Conservation (phyloP, 2,113 vertebrate genomes). For the Cheilinus undulatus region DNA sequence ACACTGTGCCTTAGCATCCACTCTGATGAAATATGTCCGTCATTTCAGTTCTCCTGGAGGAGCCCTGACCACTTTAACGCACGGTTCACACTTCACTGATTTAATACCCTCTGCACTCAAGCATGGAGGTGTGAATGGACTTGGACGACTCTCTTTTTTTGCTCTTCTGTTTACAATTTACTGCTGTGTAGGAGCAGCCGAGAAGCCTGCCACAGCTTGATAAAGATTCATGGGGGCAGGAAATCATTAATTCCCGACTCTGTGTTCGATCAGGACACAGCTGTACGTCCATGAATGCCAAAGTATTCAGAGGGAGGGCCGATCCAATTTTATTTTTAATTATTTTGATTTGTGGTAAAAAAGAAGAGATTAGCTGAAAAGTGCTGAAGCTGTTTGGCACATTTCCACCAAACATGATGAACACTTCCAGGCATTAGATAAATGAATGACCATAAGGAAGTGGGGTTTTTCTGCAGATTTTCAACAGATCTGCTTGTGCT, state of each 20-base stretch:
- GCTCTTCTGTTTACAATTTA: slow-evolving; percentile 51
- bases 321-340: slow-evolving; percentile 26
- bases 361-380: slow-evolving; percentile 16
- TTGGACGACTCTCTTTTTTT: slow-evolving; percentile 23
- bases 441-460: slow-evolving; percentile 13
- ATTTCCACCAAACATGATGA: slow-evolving; percentile 12
- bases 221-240: slow-evolving; percentile 57
- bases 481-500: not conserved
- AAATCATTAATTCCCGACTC: slow-evolving; percentile 56
- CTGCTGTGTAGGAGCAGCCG: slow-evolving; percentile 32
- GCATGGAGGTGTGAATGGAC: slow-evolving; percentile 49
- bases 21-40: not conserved
- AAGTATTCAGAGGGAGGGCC: not conserved
- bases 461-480: slow-evolving; percentile 1
- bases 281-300: slow-evolving; percentile 9
- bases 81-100: slow-evolving; percentile 35
- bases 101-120: slow-evolving; percentile 27
- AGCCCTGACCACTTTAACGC: slow-evolving; percentile 5
- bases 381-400: slow-evolving; percentile 7
- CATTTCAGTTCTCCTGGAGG: slow-evolving; percentile 2
- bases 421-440: slow-evolving; percentile 8
- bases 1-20: not conserved
- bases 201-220: slow-evolving; percentile 36
- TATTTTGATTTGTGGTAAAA: slow-evolving; percentile 39
- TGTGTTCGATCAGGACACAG: slow-evolving; percentile 40